Percentiles rank a stretch among this genome's conserved stretches.
Evolutionary conservation across 2,888 invertebrate species (phyloP).

Genomic region (Drosophila meridiana): DNA sequence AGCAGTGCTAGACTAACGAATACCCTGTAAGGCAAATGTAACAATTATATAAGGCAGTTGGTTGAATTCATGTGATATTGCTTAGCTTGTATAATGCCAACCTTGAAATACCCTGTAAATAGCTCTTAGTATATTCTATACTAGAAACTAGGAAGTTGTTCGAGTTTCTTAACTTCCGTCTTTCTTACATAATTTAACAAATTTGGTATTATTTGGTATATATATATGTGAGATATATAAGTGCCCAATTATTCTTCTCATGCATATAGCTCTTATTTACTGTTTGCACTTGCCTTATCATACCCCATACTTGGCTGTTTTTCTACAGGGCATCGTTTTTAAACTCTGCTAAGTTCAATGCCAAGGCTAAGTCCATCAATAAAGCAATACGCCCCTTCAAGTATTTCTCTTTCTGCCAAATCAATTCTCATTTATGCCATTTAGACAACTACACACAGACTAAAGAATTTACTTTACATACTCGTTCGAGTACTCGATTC

Average conservation of each 20-base stretch:
- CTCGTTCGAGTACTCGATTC: not conserved
- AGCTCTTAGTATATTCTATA: not conserved
- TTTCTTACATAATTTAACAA: not conserved
- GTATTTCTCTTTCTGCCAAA: constrained; percentile 14
- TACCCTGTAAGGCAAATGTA: not conserved
- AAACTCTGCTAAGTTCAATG: constrained; percentile 27
- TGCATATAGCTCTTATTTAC: not conserved
- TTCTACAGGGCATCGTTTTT: not conserved
- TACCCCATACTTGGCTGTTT: not conserved
- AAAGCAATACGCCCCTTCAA: constrained; percentile 16
- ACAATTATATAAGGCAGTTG: not conserved
- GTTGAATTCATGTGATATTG: not conserved
- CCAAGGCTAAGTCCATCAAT: constrained; percentile 16
- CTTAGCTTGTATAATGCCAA: not conserved
- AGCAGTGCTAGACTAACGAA: not conserved
- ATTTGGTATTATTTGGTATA: no score
- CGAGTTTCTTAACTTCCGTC: not conserved
- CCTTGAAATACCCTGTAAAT: not conserved
- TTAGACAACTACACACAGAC: constrained; percentile 41
- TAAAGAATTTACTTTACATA: not conserved
- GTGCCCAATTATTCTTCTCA: no score
- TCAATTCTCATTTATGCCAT: constrained; percentile 34
- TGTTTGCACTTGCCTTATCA: not conserved
- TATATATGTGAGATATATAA: no score
- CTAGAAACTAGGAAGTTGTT: not conserved